A percentile compares a stretch with the other conserved stretches of the same genome.
Conservation (phyloP, 2,113 vertebrate genomes). For the Nestor notabilis region DNA sequence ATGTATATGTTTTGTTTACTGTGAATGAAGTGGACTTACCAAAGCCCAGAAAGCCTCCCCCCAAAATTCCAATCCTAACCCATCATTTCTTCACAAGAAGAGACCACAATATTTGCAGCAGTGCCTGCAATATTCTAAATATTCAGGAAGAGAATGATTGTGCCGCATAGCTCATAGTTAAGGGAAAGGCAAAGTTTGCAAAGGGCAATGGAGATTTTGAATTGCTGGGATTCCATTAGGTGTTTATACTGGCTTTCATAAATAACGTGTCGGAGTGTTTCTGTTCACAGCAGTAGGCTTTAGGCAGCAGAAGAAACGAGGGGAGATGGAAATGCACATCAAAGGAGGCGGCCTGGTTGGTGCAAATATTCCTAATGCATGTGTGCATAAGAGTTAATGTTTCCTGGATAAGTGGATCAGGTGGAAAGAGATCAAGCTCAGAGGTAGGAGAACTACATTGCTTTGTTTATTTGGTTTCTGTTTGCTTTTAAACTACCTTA, state of each 20-base stretch:
- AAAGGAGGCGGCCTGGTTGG: not conserved
- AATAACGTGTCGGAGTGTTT: not conserved
- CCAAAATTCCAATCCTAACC: not conserved
- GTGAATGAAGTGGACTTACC: not conserved
- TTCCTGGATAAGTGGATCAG: slow-evolving; percentile 22
- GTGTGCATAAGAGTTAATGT: not conserved
- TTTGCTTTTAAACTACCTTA: not conserved
- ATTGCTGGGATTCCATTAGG: not conserved
- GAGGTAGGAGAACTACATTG: slow-evolving; percentile 30
- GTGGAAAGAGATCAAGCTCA: not conserved
- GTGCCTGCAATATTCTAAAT: not conserved
- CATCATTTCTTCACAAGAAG: not conserved
- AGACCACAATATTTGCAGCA: not conserved
- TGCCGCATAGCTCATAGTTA: not conserved
- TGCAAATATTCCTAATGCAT: not conserved
- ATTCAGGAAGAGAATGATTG: not conserved
- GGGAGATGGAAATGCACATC: not conserved
- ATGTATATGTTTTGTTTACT: not conserved
- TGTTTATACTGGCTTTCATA: not conserved
- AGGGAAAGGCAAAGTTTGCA: not conserved
- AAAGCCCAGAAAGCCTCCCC: not conserved
- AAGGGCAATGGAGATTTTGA: not conserved
- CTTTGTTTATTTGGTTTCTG: not conserved
- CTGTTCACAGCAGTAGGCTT: slow-evolving; percentile 30
- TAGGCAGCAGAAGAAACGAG: not conserved